These are phyloP conservation scores for Paracanthobrama guichenoti DNA, from an alignment of 2,113 vertebrate species.

Conservation along the genomic window DNA sequence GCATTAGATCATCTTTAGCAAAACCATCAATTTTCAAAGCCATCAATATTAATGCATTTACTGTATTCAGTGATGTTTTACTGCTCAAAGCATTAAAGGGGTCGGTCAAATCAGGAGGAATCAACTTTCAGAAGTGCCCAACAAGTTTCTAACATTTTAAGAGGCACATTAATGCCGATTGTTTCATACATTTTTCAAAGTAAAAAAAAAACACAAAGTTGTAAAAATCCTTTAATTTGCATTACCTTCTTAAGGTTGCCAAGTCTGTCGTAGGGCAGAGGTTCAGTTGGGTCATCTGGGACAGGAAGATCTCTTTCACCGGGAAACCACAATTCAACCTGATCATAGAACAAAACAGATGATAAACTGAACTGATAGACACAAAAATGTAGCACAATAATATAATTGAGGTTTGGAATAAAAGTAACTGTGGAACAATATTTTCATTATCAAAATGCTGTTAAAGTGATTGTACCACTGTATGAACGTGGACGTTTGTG, in stretches of 20 bases:
- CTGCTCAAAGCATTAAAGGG: neutral
- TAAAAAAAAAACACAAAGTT: neutral
- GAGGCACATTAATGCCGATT: no score
- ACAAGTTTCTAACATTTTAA: no score
- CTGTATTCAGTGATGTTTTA: neutral
- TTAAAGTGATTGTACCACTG: neutral
- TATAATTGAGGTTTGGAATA: neutral
- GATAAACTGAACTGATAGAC: neutral
- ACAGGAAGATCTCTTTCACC: slow-evolving; percentile 64
- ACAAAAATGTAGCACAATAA: neutral
- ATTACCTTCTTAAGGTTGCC: slow-evolving; percentile 79
- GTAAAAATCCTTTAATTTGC: neutral
- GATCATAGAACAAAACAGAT: slow-evolving; percentile 25
- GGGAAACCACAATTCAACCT: slow-evolving; percentile 89
- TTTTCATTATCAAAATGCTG: neutral
- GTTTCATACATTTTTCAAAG: no score
- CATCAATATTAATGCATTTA: no score
- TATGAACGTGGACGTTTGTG: neutral
- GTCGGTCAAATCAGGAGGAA: no score
- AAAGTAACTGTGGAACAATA: neutral
- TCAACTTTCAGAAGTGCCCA: no score
- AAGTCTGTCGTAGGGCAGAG: slow-evolving; percentile 73
- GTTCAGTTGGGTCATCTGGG: slow-evolving; percentile 73
- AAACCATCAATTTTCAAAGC: neutral
- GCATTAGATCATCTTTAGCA: neutral